These are phyloP conservation scores for Criorhina ranunculi DNA, from an alignment of 2,888 invertebrate species.

Conservation along the genomic window DNA sequence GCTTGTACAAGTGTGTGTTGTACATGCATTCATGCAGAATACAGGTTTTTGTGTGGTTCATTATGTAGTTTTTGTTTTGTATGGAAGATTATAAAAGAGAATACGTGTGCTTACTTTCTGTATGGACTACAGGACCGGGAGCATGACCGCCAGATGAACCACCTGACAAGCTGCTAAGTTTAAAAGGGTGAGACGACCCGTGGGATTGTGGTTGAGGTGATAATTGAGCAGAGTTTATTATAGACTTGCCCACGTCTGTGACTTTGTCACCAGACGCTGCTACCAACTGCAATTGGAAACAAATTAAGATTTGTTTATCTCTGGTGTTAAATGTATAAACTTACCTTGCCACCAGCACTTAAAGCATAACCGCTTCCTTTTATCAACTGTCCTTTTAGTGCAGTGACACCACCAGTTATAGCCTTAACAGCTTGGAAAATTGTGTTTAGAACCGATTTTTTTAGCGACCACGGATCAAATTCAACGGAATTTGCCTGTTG, in stretches of 20 bases:
- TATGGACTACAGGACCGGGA: constrained; percentile 80
- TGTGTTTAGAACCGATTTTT: constrained; percentile 92
- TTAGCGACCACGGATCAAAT: constrained; percentile 90
- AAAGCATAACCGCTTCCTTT: constrained; percentile 92
- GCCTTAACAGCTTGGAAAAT: constrained; percentile 95
- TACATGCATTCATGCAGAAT: constrained; percentile 6
- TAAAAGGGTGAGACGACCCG: constrained; percentile 81
- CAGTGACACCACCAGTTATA: constrained; percentile 93
- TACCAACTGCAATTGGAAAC: constrained; percentile 85
- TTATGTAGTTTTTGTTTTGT: background rate
- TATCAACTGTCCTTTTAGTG: constrained; percentile 94
- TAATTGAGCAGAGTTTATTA: constrained; percentile 90
- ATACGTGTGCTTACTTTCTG: constrained; percentile 83
- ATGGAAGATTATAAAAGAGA: background rate
- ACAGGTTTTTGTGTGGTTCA: constrained; percentile 22
- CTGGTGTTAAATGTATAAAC: background rate
- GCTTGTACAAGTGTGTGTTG: constrained; percentile 20
- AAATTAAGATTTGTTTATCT: background rate
- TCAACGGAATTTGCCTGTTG: constrained; percentile 82
- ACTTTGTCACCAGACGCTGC: constrained; percentile 92
- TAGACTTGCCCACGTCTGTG: constrained; percentile 91
- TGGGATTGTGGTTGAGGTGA: constrained; percentile 82
- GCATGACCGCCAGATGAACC: constrained; percentile 81
- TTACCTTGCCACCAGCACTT: constrained; percentile 86
- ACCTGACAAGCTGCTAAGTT: constrained; percentile 82